A percentile compares a stretch with the other conserved stretches of the same genome.
These are phyloP conservation scores for Girardinus metallicus DNA, from an alignment of 2,797 vertebrate species.

Conservation along the genomic window DNA sequence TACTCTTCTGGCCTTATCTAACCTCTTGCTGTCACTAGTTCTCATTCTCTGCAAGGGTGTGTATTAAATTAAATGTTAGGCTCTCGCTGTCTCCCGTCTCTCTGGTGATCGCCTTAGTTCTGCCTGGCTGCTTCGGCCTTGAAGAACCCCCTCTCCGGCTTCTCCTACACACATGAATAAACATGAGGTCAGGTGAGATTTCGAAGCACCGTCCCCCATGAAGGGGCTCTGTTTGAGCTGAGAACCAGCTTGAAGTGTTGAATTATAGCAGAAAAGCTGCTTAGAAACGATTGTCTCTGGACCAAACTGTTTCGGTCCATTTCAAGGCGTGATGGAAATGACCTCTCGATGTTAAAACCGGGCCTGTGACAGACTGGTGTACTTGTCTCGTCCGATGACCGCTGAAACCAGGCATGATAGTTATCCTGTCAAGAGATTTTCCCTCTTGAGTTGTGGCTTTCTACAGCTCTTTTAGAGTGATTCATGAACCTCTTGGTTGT, in stretches of 20 bases:
- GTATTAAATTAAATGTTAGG: slow-evolving; percentile 58
- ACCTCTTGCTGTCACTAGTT: slow-evolving; percentile 45
- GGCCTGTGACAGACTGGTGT: background rate
- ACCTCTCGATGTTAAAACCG: background rate
- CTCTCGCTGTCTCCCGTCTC: slow-evolving; percentile 40
- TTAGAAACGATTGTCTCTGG: background rate
- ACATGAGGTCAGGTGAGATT: slow-evolving; percentile 60
- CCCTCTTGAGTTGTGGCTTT: background rate
- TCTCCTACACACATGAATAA: slow-evolving; percentile 63
- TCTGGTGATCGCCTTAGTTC: slow-evolving; percentile 60
- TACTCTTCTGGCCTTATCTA: slow-evolving; percentile 47
- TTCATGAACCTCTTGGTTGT: too few relatives aligned
- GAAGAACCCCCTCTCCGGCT: slow-evolving; percentile 43
- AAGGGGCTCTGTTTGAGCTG: slow-evolving; percentile 24
- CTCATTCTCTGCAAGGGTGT: slow-evolving; percentile 38
- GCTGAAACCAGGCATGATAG: background rate
- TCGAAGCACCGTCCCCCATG: background rate
- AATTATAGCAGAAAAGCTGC: background rate
- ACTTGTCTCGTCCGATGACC: background rate
- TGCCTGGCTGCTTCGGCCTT: slow-evolving; percentile 41
- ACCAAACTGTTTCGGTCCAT: background rate
- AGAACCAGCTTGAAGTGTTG: slow-evolving; percentile 17
- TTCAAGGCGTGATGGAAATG: background rate
- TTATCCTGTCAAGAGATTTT: background rate
- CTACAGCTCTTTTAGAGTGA: background rate